Evolutionary conservation across 2,888 invertebrate genomes (phyloP).

Genomic region (Tenthredo livida): DNA sequence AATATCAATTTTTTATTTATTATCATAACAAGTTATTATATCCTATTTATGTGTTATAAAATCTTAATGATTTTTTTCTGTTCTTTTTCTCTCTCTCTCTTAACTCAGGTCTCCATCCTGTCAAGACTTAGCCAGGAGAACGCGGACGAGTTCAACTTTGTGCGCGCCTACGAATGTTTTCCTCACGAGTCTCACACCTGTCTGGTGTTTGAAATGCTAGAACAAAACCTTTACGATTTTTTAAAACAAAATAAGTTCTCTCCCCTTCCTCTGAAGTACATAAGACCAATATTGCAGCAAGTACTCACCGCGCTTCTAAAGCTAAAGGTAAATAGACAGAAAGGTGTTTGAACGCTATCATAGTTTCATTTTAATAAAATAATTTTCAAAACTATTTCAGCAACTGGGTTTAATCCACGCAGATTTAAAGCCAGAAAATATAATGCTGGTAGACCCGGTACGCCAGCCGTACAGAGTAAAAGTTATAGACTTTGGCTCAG

Average conservation of each 20-base stretch:
- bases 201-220: constrained; percentile 99
- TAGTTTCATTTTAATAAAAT: constrained; percentile 18
- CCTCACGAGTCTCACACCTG: constrained; percentile 99
- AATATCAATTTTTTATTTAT: not conserved
- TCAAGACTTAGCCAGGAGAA: constrained; percentile 97
- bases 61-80: not conserved
- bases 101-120: constrained; percentile 89
- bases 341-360: no score
- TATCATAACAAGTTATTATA: not conserved
- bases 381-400: constrained; percentile 78
- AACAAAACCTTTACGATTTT: constrained; percentile 99
- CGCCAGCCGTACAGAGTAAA: constrained; percentile 99
- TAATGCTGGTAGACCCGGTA: constrained; percentile 99
- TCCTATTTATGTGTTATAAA: not conserved
- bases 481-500: constrained; percentile 99
- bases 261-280: constrained; percentile 98
- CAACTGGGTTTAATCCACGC: constrained; percentile 99
- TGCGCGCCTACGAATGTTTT: constrained; percentile 99
- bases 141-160: constrained; percentile 99
- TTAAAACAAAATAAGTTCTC: constrained; percentile 99
- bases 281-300: constrained; percentile 99
- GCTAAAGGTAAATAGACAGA: constrained; percentile 84
- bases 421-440: constrained; percentile 99
- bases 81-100: not conserved
- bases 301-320: constrained; percentile 93